Base-by-base conservation (phyloP, 2,888 invertebrate species). In the Scaptomyza parva region DNA sequence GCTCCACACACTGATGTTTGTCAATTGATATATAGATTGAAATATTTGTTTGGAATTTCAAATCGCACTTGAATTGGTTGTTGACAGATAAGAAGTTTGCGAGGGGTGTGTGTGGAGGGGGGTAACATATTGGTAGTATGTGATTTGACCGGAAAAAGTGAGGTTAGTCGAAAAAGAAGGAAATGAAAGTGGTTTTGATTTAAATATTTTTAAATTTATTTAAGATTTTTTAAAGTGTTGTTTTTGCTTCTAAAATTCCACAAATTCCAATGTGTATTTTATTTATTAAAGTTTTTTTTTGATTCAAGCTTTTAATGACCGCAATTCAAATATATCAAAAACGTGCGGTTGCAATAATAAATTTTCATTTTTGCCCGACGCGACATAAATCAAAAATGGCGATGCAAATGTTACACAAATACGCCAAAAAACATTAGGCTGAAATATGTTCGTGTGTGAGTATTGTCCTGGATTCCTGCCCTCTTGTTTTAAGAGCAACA, bases 341-440 rank as follows among this genome's bases (percentile, higher is more conserved):
- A 9, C 45, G 33, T 17, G 12, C 43, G 7, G 33, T 35, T 17
- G 50, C 67, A 51, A 63, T 68, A 70, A 79, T 86, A 83, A 83
- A 86, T 83, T 83, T 83, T 61, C 81, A 86, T 83, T 78, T 67
- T 73, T 62, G 55, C 52, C 55, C n/a, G n/a, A n/a, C n/a, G n/a
- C n/a, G 73, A 59, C 70, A 86, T 85, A 85, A 85, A 85, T 85
- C 84, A 85, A 85, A 81, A 87, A 85, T 87, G 84, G 84, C 79
- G 65, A 69, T 82, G 69, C 79, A 83, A 86, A 86, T 86, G 84
- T 63, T 65, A 83, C 69, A 65, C 65, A 78, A 82, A 86, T 79
- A 80, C 68, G 77, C 76, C 86, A 78, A 73, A 76, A 76, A 76
- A 69, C 76, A 76, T 82, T 82, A 85, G 68, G 67, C 64, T 50